Conservation (phyloP, 2,797 vertebrate species). For the Sylvilagus floridanus region DNA sequence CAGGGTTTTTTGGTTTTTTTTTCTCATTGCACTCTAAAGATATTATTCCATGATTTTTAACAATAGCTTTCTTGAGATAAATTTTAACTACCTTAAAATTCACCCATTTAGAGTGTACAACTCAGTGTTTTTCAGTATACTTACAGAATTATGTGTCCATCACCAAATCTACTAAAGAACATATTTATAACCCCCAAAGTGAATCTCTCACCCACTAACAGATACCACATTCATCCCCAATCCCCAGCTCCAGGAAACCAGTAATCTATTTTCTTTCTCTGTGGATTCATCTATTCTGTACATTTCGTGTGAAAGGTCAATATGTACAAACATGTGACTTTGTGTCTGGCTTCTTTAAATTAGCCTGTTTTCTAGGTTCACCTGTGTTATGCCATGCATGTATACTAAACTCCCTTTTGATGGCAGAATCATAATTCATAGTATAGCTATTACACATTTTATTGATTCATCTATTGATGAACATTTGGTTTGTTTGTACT, state of each 20-base stretch:
- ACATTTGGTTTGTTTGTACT: not conserved
- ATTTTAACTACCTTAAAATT: constrained; percentile 20
- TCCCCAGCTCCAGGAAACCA: not conserved
- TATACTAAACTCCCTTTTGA: not conserved
- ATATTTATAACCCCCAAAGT: not conserved
- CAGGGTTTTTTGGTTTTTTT: not conserved
- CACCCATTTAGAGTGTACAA: not conserved
- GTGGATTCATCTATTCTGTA: not conserved
- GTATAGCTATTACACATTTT: not conserved
- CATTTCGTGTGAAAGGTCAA: not conserved
- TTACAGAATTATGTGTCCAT: not conserved
- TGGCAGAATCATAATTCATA: not conserved
- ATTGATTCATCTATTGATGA: not conserved
- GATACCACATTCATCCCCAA: not conserved
- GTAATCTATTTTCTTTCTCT: not conserved
- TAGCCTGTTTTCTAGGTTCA: not conserved
- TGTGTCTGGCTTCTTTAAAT: not conserved
- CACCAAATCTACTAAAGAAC: not conserved
- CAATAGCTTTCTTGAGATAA: not conserved
- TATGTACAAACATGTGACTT: not conserved
- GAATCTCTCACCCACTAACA: not conserved
- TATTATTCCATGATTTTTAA: not conserved
- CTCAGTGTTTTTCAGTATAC: not conserved
- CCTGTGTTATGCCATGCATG: not conserved
- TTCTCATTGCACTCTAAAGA: not conserved